phyloP scores from a whole-genome alignment of 2,797 vertebrate genomes.

The Intellagama lesueurii region DNA sequence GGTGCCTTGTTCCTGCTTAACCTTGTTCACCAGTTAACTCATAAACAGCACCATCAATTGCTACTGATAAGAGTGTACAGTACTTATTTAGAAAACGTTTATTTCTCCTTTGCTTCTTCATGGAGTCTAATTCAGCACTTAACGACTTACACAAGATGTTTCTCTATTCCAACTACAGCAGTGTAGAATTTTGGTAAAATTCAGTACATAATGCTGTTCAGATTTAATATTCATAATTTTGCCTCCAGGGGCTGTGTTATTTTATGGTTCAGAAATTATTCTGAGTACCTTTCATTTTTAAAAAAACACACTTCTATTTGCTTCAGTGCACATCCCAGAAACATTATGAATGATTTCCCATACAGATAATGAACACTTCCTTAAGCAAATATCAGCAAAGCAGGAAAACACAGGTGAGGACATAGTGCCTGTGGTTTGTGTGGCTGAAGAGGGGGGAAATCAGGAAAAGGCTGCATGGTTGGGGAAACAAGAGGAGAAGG shows the following conservation, averaged over 20 bases:
- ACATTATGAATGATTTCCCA: neutral
- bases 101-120: neutral
- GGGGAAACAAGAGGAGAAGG: no score
- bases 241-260: neutral
- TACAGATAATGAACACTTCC: neutral
- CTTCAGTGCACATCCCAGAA: neutral
- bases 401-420: neutral
- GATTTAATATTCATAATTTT: neutral
- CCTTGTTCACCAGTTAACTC: neutral
- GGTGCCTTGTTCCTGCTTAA: neutral
- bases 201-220: no score
- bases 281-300: neutral
- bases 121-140: no score
- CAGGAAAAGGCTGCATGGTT: no score
- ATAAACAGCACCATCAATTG: neutral
- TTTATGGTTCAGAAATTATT: neutral
- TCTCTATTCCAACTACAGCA: no score
- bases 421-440: neutral
- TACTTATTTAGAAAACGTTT: neutral
- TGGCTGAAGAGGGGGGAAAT: no score
- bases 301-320: neutral
- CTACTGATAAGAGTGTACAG: neutral
- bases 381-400: neutral
- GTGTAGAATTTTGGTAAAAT: no score
- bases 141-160: no score